Percentiles rank a stretch among this genome's conserved stretches.
These are phyloP conservation scores for Allochrocebus solatus DNA, from an alignment of 2,797 vertebrate genomes.

Conservation along the genomic window DNA sequence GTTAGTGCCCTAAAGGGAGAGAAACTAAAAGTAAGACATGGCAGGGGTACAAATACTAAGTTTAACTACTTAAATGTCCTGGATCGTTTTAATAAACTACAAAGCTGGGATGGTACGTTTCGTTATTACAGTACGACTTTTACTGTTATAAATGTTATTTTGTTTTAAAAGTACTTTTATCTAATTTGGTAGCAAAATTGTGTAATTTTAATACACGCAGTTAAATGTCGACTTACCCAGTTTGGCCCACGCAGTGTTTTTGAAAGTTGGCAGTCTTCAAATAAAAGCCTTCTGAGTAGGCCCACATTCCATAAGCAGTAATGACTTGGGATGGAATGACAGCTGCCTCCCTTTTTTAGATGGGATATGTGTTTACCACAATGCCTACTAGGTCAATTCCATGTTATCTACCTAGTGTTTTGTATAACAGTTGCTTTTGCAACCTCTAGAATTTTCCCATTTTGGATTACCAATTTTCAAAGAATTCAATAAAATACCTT, in stretches of 20 bases:
- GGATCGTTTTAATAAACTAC: not conserved
- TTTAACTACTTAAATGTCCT: not conserved
- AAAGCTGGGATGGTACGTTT: not conserved
- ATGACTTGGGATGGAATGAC: not conserved
- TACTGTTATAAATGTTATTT: not conserved
- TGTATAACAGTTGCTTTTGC: not conserved
- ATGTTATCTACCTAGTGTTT: not conserved
- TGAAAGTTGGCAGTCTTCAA: not conserved
- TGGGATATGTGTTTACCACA: not conserved
- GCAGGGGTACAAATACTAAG: not conserved
- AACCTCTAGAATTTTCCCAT: not conserved
- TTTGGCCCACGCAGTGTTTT: not conserved
- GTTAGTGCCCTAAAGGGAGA: not conserved
- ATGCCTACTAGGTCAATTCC: not conserved
- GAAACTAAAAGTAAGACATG: not conserved
- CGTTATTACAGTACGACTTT: not conserved
- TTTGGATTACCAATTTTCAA: not conserved
- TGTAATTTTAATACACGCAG: not conserved
- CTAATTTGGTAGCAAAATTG: not conserved
- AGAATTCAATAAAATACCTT: not conserved
- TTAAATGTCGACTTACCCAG: not conserved
- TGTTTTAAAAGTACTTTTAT: slow-evolving; percentile 1
- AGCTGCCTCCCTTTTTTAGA: not conserved
- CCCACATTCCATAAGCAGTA: not conserved
- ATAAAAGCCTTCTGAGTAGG: not conserved